These are phyloP conservation scores for Ginglymostoma cirratum DNA, from an alignment of 2,113 vertebrate genomes.

Conservation along the genomic window DNA sequence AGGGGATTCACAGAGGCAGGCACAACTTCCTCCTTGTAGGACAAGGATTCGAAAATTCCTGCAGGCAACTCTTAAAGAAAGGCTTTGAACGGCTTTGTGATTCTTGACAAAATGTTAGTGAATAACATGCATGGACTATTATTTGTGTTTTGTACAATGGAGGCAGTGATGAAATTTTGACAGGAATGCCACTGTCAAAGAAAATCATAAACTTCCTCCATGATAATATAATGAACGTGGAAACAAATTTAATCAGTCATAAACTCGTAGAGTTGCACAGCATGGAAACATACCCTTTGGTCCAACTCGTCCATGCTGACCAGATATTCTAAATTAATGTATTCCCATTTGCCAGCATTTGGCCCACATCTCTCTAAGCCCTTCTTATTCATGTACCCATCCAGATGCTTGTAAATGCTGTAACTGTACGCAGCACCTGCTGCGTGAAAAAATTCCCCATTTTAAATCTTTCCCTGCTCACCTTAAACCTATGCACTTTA, in stretches of 20 bases:
- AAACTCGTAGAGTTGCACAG: no score
- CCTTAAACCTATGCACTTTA: no score
- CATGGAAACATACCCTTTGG: no score
- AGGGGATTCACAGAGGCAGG: neutral
- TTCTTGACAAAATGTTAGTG: neutral
- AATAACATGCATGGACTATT: neutral
- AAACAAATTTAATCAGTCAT: neutral
- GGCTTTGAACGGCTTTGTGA: neutral
- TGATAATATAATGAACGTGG: neutral
- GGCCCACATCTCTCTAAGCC: no score
- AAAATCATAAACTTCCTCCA: neutral
- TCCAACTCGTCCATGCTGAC: no score
- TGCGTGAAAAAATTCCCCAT: no score
- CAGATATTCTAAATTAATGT: no score
- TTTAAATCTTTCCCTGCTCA: no score
- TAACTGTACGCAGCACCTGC: no score
- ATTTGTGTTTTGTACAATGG: neutral
- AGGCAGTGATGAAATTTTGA: neutral
- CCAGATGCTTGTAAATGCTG: no score
- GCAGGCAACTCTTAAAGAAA: neutral
- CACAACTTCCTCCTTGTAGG: neutral
- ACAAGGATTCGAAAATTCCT: neutral
- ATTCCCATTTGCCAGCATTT: no score
- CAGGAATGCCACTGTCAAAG: neutral
- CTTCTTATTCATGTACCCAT: no score